phyloP scores from a whole-genome alignment of 2,797 vertebrate genomes.

The Alosa sapidissima region DNA sequence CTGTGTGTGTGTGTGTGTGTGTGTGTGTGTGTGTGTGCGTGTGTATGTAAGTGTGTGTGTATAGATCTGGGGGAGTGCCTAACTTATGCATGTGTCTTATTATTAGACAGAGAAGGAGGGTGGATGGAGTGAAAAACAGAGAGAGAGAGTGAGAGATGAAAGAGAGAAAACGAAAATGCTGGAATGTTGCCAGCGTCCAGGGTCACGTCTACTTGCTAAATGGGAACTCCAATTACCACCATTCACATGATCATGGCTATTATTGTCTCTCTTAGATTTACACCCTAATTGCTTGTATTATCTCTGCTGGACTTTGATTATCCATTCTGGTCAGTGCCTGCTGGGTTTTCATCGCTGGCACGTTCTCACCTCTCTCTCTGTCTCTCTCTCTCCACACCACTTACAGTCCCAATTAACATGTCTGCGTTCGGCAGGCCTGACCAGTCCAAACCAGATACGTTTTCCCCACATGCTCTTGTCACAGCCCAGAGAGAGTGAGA shows the following conservation, averaged over 20 bases:
- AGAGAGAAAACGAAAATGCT: slow-evolving; percentile 12
- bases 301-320: slow-evolving; percentile 18
- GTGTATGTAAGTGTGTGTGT: neutral
- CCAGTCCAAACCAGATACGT: neutral
- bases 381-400: slow-evolving; percentile 15
- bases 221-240: slow-evolving; percentile 61
- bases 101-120: neutral
- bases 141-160: slow-evolving; percentile 35
- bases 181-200: slow-evolving; percentile 20
- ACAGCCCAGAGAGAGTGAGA: neutral
- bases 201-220: slow-evolving; percentile 64
- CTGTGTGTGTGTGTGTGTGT: neutral
- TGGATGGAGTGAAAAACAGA: slow-evolving; percentile 1
- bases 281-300: slow-evolving; percentile 21
- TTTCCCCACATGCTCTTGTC: neutral
- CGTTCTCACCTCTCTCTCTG: neutral
- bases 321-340: slow-evolving; percentile 8
- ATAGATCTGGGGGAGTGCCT: neutral
- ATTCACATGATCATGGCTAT: slow-evolving; percentile 60
- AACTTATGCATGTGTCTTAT: neutral
- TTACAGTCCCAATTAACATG: neutral
- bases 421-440: neutral
- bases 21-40: neutral
- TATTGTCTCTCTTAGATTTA: slow-evolving; percentile 56
- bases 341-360: slow-evolving; percentile 1